Evolutionary conservation across 1,140 invertebrate genomes (phyloP).

Genomic region (Adoxophyes honmai): DNA sequence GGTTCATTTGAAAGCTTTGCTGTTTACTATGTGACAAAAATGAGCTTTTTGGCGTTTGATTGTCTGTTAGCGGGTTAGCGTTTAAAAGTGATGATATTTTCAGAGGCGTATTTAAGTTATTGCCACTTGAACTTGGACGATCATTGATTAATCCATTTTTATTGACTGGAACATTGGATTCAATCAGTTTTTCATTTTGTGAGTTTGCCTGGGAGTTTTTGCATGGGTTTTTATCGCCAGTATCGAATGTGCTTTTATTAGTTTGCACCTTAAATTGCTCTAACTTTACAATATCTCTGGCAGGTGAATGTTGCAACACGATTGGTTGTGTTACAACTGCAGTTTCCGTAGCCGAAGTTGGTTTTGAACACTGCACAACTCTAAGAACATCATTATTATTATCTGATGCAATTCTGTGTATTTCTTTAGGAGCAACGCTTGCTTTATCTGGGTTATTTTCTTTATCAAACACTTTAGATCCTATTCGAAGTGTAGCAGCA

Average conservation of each 20-base stretch:
- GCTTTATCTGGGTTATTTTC: not conserved
- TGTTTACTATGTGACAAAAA: too few relatives aligned
- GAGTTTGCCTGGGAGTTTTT: not conserved
- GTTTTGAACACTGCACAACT: not conserved
- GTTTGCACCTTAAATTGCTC: not conserved
- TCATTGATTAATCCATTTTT: not conserved
- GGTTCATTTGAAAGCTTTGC: too few relatives aligned
- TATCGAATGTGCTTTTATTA: too few relatives aligned
- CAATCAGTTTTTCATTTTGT: too few relatives aligned
- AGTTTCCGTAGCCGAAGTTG: constrained; percentile 3
- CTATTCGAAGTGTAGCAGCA: constrained; percentile 53
- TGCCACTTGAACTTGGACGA: not conserved
- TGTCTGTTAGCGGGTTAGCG: constrained; percentile 22
- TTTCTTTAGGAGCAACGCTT: not conserved
- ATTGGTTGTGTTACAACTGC: constrained; percentile 11
- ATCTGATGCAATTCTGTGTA: not conserved
- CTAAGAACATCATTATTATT: not conserved
- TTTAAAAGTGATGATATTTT: constrained; percentile 63
- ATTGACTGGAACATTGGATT: not conserved
- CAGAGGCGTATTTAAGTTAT: constrained; percentile 42
- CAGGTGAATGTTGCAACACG: not conserved
- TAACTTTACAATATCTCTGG: constrained; percentile 4
- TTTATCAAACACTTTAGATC: constrained; percentile 25
- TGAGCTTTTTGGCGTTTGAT: not conserved
- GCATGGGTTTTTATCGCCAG: not conserved